These are phyloP conservation scores for Apeltes quadracus DNA, from an alignment of 2,113 vertebrate species.

Conservation along the genomic window DNA sequence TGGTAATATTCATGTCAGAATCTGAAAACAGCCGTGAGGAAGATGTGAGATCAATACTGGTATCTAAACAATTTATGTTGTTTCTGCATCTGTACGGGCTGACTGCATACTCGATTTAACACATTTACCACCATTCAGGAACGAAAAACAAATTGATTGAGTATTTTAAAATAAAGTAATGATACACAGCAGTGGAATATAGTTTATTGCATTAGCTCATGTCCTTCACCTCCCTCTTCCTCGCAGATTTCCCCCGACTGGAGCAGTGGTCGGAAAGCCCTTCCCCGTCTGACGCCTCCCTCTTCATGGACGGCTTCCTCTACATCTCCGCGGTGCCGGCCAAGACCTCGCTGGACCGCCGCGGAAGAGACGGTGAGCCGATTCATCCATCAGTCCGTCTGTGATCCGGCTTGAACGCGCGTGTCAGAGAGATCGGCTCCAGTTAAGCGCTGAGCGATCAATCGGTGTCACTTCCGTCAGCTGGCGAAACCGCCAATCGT, in stretches of 20 bases:
- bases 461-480: slow-evolving; percentile 65
- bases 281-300: slow-evolving; percentile 74
- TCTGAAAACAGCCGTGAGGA: slow-evolving; percentile 5
- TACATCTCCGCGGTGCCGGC: slow-evolving; percentile 83
- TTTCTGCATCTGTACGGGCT: neutral
- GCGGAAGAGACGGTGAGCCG: slow-evolving; percentile 87
- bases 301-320: slow-evolving; percentile 92
- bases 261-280: slow-evolving; percentile 81
- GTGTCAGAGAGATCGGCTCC: slow-evolving; percentile 55
- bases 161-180: too few species aligned
- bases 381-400: slow-evolving; percentile 53
- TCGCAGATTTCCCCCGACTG: slow-evolving; percentile 86
- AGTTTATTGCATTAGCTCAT: slow-evolving; percentile 18
- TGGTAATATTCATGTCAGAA: slow-evolving; percentile 29
- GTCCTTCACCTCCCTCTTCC: neutral
- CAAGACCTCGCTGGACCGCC: slow-evolving; percentile 85
- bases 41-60: neutral
- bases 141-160: neutral
- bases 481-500: slow-evolving; percentile 65
- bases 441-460: slow-evolving; percentile 69
- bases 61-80: neutral
- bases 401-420: too few species aligned
- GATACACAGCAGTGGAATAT: neutral
- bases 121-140: neutral
- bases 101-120: neutral